A percentile compares a stretch with the other conserved stretches of the same genome.
phyloP scores from a whole-genome alignment of 2,797 vertebrate genomes.

The Sternotherus odoratus region DNA sequence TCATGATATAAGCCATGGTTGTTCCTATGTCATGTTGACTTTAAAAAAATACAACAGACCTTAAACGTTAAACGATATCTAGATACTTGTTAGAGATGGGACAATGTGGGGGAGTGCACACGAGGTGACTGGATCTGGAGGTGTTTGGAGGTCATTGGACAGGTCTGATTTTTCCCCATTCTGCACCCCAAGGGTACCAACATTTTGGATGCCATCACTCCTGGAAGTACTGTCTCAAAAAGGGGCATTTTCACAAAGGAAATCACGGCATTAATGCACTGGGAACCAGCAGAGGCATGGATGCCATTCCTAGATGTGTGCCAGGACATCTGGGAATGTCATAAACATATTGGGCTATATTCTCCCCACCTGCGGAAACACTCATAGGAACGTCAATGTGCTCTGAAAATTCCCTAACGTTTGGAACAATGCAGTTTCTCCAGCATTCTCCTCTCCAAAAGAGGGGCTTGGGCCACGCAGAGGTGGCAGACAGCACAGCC shows the following conservation, averaged over 20 bases:
- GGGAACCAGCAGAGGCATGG: not conserved
- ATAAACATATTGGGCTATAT: not conserved
- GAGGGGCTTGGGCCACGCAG: not conserved
- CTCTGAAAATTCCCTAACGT: not conserved
- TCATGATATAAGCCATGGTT: not conserved
- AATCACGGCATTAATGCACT: not conserved
- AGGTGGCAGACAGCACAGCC: not conserved
- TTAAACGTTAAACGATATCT: not conserved
- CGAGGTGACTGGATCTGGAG: not conserved
- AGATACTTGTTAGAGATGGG: not conserved
- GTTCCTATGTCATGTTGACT: not conserved
- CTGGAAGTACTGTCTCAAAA: not conserved
- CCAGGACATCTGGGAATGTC: constrained; percentile 13
- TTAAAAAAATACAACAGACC: not conserved
- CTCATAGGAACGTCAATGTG: not conserved
- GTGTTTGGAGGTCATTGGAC: not conserved
- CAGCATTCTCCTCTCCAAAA: not conserved
- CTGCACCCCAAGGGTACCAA: not conserved
- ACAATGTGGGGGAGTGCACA: not conserved
- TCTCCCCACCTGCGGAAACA: not conserved
- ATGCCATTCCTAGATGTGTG: not conserved
- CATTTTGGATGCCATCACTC: rapidly evolving
- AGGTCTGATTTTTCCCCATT: not conserved
- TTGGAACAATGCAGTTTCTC: not conserved
- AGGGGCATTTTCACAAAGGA: not conserved